phyloP scores from a whole-genome alignment of 2,113 vertebrate species.

The Anser cygnoides region DNA sequence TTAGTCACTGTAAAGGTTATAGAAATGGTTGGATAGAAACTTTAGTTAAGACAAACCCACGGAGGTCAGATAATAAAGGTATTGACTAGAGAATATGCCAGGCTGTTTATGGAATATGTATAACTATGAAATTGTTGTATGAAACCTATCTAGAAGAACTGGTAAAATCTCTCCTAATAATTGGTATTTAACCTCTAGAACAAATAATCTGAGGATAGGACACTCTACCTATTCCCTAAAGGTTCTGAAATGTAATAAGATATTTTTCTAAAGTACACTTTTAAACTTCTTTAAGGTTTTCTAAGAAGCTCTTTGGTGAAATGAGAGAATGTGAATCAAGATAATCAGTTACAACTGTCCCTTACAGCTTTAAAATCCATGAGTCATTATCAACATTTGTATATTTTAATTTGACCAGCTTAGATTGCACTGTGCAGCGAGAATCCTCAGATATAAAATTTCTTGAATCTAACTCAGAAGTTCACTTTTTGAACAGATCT shows the following conservation, averaged over 20 bases:
- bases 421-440: background rate
- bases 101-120: background rate
- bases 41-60: background rate
- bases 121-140: background rate
- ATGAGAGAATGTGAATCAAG: background rate
- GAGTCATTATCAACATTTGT: background rate
- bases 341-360: background rate
- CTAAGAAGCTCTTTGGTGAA: background rate
- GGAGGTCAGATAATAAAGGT: background rate
- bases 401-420: background rate
- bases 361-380: background rate
- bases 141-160: background rate
- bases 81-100: background rate
- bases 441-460: background rate
- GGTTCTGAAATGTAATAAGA: background rate
- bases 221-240: background rate
- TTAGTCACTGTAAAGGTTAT: background rate
- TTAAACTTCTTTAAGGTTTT: background rate
- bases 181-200: background rate
- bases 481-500: slow-evolving; percentile 34
- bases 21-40: background rate
- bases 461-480: background rate
- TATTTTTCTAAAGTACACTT: background rate
- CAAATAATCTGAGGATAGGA: background rate
- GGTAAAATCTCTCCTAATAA: background rate